Percentiles rank a stretch among this genome's conserved stretches.
Evolutionary conservation across 2,797 vertebrate species (phyloP).

Genomic region (Argyrosomus regius): DNA sequence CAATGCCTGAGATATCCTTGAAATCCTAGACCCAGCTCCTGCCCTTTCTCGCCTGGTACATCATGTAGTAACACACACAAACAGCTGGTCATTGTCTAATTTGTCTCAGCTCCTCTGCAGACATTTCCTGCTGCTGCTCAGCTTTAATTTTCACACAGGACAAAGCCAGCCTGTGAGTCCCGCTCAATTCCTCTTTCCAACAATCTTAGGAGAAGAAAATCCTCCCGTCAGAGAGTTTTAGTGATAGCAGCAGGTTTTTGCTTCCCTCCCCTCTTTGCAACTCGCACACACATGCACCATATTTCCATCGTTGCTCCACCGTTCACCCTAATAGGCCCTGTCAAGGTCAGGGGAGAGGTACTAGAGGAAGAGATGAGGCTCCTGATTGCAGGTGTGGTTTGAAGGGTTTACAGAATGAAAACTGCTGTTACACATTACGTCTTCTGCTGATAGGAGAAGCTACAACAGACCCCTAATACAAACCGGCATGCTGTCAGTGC

Average conservation of each 20-base stretch:
- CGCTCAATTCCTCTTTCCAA: slow-evolving; percentile 44
- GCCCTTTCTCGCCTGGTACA: slow-evolving; percentile 1
- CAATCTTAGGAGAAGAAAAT: slow-evolving; percentile 45
- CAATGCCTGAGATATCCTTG: slow-evolving; percentile 23
- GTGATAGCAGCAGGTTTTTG: slow-evolving; percentile 67
- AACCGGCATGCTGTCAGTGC: slow-evolving; percentile 10
- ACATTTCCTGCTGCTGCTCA: slow-evolving; percentile 24
- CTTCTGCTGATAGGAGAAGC: slow-evolving; percentile 16
- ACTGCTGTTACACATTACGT: slow-evolving; percentile 8
- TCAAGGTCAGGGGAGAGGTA: slow-evolving; percentile 31
- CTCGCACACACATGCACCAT: slow-evolving; percentile 17
- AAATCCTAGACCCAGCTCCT: slow-evolving; percentile 13
- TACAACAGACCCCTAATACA: slow-evolving; percentile 14
- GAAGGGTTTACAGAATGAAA: slow-evolving; percentile 9
- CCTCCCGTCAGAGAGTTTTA: slow-evolving; percentile 47
- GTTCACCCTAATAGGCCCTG: slow-evolving; percentile 29
- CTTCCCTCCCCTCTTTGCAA: slow-evolving; percentile 8
- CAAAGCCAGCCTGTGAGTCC: slow-evolving; percentile 52
- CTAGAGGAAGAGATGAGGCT: slow-evolving; percentile 28
- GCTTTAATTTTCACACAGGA: slow-evolving; percentile 58
- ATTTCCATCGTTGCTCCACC: slow-evolving; percentile 29
- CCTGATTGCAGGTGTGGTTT: slow-evolving; percentile 43
- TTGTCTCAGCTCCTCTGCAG: slow-evolving; percentile 21
- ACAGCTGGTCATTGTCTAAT: slow-evolving; percentile 60
- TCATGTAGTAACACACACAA: slow-evolving; percentile 27